phyloP scores from a whole-genome alignment of 2,888 invertebrate genomes.

The Euclidia mi region DNA sequence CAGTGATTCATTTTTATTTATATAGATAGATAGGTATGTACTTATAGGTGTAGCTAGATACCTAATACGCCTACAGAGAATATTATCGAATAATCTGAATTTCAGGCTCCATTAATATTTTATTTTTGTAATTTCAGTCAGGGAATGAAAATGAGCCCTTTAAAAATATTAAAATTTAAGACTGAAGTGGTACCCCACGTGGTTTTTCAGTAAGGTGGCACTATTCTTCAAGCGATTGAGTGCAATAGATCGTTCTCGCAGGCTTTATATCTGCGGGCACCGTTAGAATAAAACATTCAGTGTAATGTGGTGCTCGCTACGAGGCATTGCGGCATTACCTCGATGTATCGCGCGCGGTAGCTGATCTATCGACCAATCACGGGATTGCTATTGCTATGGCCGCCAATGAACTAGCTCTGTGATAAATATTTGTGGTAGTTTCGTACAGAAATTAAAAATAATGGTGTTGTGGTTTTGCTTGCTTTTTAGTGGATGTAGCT shows the following conservation, averaged over 20 bases:
- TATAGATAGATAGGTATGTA: no score
- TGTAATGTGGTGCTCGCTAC: conserved; percentile 63
- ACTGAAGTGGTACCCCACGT: no score
- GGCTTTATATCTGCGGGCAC: conserved; percentile 52
- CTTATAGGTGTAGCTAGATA: no score
- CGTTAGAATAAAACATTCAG: conserved; percentile 81
- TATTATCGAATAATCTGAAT: no score
- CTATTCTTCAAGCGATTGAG: conserved; percentile 52
- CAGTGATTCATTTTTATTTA: no score
- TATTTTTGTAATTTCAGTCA: no score
- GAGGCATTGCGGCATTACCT: conserved; percentile 78
- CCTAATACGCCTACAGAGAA: no score
- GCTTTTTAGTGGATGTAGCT: not conserved
- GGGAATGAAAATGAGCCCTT: no score
- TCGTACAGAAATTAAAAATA: conserved; percentile 9
- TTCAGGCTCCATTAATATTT: no score
- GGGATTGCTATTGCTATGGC: conserved; percentile 65
- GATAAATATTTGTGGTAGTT: conserved; percentile 10
- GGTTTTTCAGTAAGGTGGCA: conserved; percentile 25
- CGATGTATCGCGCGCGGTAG: conserved; percentile 71
- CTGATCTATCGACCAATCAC: conserved; percentile 84
- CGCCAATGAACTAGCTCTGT: conserved; percentile 12
- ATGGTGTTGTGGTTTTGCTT: conserved; percentile 2
- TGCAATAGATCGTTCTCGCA: conserved; percentile 49
- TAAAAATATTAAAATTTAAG: no score